phyloP scores from a whole-genome alignment of 1,140 invertebrate genomes.

The Nylanderia fulva region DNA sequence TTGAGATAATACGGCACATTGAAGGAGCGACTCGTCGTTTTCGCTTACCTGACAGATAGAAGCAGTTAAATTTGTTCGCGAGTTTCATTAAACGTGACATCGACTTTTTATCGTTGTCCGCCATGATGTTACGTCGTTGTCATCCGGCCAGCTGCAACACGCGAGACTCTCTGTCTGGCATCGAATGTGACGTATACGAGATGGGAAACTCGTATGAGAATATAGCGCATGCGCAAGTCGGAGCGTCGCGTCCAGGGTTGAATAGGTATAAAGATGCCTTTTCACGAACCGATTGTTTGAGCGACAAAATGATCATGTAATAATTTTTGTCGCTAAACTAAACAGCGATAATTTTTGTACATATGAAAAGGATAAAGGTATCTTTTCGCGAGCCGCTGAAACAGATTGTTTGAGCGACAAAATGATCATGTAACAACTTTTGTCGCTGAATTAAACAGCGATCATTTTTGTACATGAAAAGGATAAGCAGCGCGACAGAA shows the following conservation, averaged over 20 bases:
- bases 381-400: no score
- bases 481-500: no score
- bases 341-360: no score
- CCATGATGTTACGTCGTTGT: conserved; percentile 82
- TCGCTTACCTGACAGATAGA: conserved; percentile 92
- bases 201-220: conserved; percentile 7
- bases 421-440: no score
- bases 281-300: no score
- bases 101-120: conserved; percentile 85
- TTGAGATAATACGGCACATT: background rate
- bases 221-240: background rate
- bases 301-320: no score
- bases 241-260: conserved; percentile 3
- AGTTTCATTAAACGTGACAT: conserved; percentile 91
- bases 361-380: no score
- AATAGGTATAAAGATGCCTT: no score
- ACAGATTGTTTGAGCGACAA: no score
- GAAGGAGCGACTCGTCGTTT: background rate
- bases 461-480: no score
- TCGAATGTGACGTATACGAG: conserved; percentile 64
- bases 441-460: no score
- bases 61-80: conserved; percentile 94
- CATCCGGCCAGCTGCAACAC: conserved; percentile 75
- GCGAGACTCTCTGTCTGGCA: conserved; percentile 70
- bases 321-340: no score